These are phyloP conservation scores for Holacanthella duospinosa DNA, from an alignment of 2,888 invertebrate species.

Conservation along the genomic window DNA sequence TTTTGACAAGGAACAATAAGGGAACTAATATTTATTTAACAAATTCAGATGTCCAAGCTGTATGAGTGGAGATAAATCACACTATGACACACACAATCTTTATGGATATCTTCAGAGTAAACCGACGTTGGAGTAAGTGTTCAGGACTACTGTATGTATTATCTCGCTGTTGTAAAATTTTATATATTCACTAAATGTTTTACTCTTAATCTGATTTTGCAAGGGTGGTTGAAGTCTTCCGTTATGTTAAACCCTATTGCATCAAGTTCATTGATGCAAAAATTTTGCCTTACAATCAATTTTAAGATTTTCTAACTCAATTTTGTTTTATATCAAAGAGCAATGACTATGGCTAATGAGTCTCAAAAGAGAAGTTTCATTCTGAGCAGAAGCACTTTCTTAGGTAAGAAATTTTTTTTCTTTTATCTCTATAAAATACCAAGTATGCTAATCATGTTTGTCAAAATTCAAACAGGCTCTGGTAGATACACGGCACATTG, in stretches of 20 bases:
- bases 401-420: neutral
- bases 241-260: too few relatives aligned
- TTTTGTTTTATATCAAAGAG: neutral
- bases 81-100: conserved; percentile 68
- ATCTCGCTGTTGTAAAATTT: neutral
- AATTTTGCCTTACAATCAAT: too few relatives aligned
- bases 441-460: conserved; percentile 68
- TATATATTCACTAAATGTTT: neutral
- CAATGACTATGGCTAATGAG: neutral
- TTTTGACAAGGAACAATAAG: too few relatives aligned
- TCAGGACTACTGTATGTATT: too few relatives aligned
- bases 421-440: conserved; percentile 49
- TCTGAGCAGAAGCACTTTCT: neutral
- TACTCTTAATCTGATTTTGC: too few relatives aligned
- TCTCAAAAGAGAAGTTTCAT: neutral
- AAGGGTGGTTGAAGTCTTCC: too few relatives aligned
- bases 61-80: conserved; percentile 40
- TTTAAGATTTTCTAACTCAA: neutral
- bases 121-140: conserved; percentile 42
- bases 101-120: conserved; percentile 48
- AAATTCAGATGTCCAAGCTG: neutral
- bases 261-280: too few relatives aligned
- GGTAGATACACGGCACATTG: conserved; percentile 43
- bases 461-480: too few relatives aligned
- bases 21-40: neutral